Evolutionary conservation across 1,140 invertebrate genomes (phyloP).

Genomic region (Zaprionus gabonicus): DNA sequence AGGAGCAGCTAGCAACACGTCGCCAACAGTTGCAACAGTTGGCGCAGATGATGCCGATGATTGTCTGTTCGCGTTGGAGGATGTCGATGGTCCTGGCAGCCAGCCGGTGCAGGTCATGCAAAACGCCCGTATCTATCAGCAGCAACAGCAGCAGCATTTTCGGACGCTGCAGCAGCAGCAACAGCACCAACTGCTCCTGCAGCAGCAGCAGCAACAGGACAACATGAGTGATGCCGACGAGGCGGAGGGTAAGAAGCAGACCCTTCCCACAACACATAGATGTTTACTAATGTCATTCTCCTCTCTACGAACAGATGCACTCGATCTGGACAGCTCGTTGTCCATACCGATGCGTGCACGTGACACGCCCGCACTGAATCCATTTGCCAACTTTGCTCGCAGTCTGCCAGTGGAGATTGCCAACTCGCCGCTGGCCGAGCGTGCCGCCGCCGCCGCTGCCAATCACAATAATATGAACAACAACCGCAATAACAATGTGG

Average conservation of each 20-base stretch:
- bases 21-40: background rate
- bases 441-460: constrained; percentile 43
- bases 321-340: constrained; percentile 74
- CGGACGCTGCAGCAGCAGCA: constrained; percentile 36
- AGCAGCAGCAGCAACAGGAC: constrained; percentile 51
- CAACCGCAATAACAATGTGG: constrained; percentile 49
- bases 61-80: constrained; percentile 81
- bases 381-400: constrained; percentile 66
- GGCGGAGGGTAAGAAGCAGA: constrained; percentile 63
- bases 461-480: constrained; percentile 42
- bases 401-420: constrained; percentile 81
- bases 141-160: constrained; percentile 47
- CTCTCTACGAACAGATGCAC: constrained; percentile 58
- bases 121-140: constrained; percentile 14
- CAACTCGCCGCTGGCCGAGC: constrained; percentile 67
- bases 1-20: background rate
- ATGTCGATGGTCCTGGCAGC: constrained; percentile 52
- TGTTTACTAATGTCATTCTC: background rate
- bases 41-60: constrained; percentile 65
- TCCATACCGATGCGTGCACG: constrained; percentile 62
- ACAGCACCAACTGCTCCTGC: constrained; percentile 28
- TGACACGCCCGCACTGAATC: constrained; percentile 37
- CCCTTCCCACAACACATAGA: background rate
- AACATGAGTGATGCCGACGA: constrained; percentile 80
- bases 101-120: constrained; percentile 26